Evolutionary conservation across 2,888 invertebrate genomes (phyloP).

Genomic region (Byasa hedistus): DNA sequence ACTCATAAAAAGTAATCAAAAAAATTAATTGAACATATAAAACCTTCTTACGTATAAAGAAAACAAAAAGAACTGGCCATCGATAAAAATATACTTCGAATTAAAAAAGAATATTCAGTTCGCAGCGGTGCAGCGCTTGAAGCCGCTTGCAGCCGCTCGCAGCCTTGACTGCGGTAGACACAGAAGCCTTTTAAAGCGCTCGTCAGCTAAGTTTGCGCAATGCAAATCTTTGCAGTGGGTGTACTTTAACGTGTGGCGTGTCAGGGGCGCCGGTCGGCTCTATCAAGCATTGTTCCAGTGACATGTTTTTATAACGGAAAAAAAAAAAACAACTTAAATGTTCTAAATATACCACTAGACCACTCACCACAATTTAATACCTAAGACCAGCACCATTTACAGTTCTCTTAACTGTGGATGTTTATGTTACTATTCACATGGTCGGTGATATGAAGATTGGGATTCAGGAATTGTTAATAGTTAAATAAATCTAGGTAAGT

Average conservation of each 20-base stretch:
- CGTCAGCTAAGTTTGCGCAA: slow-evolving; percentile 20
- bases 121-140: not conserved
- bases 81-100: not conserved
- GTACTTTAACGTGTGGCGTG: slow-evolving; percentile 15
- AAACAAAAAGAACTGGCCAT: no score
- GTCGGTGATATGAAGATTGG: no score
- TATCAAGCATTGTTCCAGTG: not conserved
- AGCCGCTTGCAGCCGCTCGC: not conserved
- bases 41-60: no score
- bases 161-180: slow-evolving; percentile 15
- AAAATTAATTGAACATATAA: no score
- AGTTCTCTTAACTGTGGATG: no score
- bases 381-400: no score
- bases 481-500: no score
- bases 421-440: no score
- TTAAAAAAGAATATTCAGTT: not conserved
- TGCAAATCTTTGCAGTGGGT: slow-evolving; percentile 18
- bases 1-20: no score
- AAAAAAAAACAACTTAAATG: not conserved
- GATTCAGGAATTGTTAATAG: no score
- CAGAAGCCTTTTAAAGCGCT: slow-evolving; percentile 23
- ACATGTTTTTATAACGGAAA: not conserved
- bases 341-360: no score
- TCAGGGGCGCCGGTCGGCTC: slow-evolving; percentile 17
- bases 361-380: no score